Percentiles rank a stretch among this genome's conserved stretches.
Evolutionary conservation across 2,113 vertebrate species (phyloP).

Genomic region (Phyllostomus discolor): DNA sequence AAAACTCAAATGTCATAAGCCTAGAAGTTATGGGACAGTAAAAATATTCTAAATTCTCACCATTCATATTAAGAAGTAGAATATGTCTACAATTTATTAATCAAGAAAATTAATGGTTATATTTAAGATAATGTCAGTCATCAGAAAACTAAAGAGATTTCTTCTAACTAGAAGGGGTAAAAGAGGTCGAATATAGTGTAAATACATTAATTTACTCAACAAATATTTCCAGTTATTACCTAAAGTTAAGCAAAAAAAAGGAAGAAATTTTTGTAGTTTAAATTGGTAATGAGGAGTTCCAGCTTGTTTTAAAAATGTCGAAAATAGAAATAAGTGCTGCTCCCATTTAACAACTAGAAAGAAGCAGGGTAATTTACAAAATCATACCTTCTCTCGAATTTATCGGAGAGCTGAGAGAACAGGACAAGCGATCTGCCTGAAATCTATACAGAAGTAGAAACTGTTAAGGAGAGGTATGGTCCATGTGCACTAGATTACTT

Average conservation of each 20-base stretch:
- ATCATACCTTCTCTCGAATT: not conserved
- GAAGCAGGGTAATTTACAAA: not conserved
- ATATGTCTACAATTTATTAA: too few relatives aligned
- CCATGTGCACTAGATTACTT: not conserved
- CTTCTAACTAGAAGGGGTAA: not conserved
- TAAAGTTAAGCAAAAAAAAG: not conserved
- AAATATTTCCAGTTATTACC: not conserved
- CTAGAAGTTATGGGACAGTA: not conserved
- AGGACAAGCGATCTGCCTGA: not conserved
- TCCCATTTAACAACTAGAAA: not conserved
- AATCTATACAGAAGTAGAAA: not conserved
- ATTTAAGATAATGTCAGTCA: not conserved
- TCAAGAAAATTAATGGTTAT: not conserved
- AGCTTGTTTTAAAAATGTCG: not conserved
- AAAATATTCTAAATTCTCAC: not conserved
- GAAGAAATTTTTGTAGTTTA: not conserved
- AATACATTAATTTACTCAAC: not conserved
- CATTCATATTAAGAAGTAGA: not conserved
- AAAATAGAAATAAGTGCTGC: not conserved
- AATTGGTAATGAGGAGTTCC: not conserved
- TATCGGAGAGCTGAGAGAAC: not conserved
- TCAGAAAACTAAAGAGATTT: not conserved
- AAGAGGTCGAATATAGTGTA: not conserved
- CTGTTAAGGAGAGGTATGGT: not conserved
- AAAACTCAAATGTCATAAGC: not conserved